Evolutionary conservation across 2,888 invertebrate genomes (phyloP), one percentile per base, ranked within the genome.

Genomic region (Lapara coniferarum): DNA sequence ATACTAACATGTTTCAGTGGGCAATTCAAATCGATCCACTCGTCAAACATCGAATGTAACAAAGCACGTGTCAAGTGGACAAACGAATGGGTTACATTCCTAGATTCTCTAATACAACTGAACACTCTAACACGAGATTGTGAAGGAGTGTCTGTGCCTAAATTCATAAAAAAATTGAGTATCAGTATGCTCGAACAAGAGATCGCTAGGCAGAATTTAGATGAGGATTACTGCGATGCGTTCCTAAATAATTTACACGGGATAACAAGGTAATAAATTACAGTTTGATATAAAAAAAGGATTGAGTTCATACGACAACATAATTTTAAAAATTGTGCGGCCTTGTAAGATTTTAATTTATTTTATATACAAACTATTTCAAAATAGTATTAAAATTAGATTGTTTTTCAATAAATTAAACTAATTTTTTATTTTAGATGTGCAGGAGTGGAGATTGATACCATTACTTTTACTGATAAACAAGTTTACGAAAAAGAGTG

Each of bases 61-160:
- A 73, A 73, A 52, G 84, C 78, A 3, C 74, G 71, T 1, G 69
- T 85, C 2, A 74, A 76, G 69, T 82, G 81, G 77, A 72, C 75
- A 0, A 67, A 73, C 0, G 73, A 84, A 67, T 85, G 85, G 85
- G 71, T 82, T 0, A 81, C 79, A 6, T 83, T 84, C 46, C 55
- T 85, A 10, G 85, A 85, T 57, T 79, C 81, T n/a, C 67, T 85
- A 2, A 76, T 85, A 6, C 85, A 85, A 72, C 68, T 83, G 0
- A 78, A 74, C 44, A 69, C 67, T 5, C 63, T 85, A 1, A 71
- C 75, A 3, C 75, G 72, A 51, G 71, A 80, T 1, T 69, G 78
- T 30, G 74, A 77, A n/a, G 83, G 84, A 6, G 49, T 82, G 3
- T 79, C 82, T 6, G 66, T 69, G 13, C 81, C 81, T 0, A 85